phyloP scores from a whole-genome alignment of 2,888 invertebrate genomes.

The Parnassius apollo region DNA sequence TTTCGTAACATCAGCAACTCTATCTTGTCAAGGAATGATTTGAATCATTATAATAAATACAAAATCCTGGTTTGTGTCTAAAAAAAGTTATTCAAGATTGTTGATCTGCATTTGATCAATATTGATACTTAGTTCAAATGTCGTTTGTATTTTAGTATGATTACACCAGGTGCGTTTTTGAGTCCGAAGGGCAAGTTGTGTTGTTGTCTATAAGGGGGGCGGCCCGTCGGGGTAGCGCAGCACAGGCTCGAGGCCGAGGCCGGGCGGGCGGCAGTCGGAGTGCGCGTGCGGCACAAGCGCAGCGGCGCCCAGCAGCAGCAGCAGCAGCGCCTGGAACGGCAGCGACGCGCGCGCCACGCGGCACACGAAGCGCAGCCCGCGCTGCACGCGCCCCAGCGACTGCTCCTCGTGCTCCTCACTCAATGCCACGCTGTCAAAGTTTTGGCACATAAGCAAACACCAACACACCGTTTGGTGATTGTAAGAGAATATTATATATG shows the following conservation, averaged over 20 bases:
- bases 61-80: background rate
- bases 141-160: background rate
- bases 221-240: slow-evolving; percentile 95
- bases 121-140: slow-evolving; percentile 1
- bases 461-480: no score
- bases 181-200: background rate
- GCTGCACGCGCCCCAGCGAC: slow-evolving; percentile 71
- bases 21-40: slow-evolving; percentile 17
- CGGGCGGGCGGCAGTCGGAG: slow-evolving; percentile 91
- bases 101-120: background rate
- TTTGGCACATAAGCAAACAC: background rate
- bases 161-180: background rate
- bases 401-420: slow-evolving; percentile 53
- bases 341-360: slow-evolving; percentile 95
- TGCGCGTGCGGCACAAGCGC: slow-evolving; percentile 93
- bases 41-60: background rate
- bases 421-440: slow-evolving; percentile 37
- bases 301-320: slow-evolving; percentile 95
- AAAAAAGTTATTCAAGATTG: background rate
- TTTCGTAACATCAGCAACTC: slow-evolving; percentile 8
- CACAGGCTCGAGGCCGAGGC: slow-evolving; percentile 92
- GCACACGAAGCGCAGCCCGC: slow-evolving; percentile 92
- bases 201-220: slow-evolving; percentile 87
- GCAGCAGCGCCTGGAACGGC: slow-evolving; percentile 96
- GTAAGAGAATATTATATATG: no score